phyloP scores from a whole-genome alignment of 1,140 invertebrate genomes.

The Bradysia coprophila region DNA sequence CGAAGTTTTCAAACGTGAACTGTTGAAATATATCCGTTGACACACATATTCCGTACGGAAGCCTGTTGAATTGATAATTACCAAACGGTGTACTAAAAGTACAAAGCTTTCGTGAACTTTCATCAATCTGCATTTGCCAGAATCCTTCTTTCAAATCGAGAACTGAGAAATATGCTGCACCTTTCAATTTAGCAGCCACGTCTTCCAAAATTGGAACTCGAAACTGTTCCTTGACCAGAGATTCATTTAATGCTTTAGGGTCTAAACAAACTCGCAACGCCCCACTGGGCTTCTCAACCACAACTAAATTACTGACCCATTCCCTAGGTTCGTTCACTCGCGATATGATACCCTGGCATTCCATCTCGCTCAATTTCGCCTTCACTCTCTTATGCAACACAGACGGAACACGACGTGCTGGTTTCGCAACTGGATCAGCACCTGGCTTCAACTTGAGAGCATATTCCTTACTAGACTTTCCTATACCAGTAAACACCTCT shows the following conservation, averaged over 20 bases:
- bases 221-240: not conserved
- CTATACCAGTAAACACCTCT: too few relatives aligned
- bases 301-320: constrained; percentile 23
- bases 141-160: too few relatives aligned
- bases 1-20: too few relatives aligned
- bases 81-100: too few relatives aligned
- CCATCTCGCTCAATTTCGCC: constrained; percentile 9
- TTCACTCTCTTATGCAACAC: constrained; percentile 9
- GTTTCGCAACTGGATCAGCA: constrained; percentile 5
- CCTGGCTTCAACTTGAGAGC: too few relatives aligned
- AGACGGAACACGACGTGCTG: constrained; percentile 8
- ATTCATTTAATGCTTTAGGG: constrained; percentile 16
- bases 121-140: too few relatives aligned
- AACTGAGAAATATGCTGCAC: constrained; percentile 4
- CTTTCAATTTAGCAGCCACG: not conserved
- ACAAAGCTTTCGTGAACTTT: too few relatives aligned
- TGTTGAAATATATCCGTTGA: too few relatives aligned
- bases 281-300: constrained; percentile 20
- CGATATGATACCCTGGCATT: constrained; percentile 9
- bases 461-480: too few relatives aligned
- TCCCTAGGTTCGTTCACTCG: too few relatives aligned
- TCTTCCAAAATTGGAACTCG: not conserved
- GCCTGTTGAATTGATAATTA: too few relatives aligned
- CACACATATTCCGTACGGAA: too few relatives aligned
- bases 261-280: constrained; percentile 22